Conservation (phyloP, 2,888 invertebrate genomes). For the Gibbula magus region DNA sequence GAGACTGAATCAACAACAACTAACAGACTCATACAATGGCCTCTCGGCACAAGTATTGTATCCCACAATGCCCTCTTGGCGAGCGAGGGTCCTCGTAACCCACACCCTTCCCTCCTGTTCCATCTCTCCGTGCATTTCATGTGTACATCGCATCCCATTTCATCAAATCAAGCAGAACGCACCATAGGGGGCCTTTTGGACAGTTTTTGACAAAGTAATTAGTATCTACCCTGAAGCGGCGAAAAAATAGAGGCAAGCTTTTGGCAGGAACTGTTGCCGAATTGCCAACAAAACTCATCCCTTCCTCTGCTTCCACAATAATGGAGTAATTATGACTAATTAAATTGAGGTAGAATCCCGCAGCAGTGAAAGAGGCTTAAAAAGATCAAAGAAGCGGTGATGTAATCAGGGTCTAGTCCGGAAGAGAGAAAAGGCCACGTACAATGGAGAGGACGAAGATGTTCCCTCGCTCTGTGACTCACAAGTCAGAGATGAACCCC, state of each 20-base stretch:
- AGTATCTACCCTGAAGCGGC: slow-evolving; percentile 17
- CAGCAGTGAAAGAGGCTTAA: slow-evolving; percentile 14
- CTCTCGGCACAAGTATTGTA: too few relatives aligned
- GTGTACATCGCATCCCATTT: too few relatives aligned
- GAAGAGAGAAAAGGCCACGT: not conserved
- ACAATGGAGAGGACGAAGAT: not conserved
- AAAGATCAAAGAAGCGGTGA: slow-evolving; percentile 18
- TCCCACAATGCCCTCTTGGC: too few relatives aligned
- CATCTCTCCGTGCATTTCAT: too few relatives aligned
- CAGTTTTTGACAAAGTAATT: slow-evolving; percentile 21
- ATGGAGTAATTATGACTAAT: slow-evolving; percentile 21
- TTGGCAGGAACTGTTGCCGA: slow-evolving; percentile 20
- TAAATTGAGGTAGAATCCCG: slow-evolving; percentile 16
- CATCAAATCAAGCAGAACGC: too few relatives aligned
- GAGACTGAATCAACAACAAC: too few relatives aligned
- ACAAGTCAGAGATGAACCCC: not conserved
- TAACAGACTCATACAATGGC: too few relatives aligned
- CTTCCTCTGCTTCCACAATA: slow-evolving; percentile 17
- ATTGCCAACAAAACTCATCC: slow-evolving; percentile 9
- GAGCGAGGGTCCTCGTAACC: too few relatives aligned
- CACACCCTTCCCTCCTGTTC: too few relatives aligned
- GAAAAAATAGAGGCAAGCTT: slow-evolving; percentile 19
- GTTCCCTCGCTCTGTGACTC: not conserved
- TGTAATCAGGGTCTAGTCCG: slow-evolving; percentile 10
- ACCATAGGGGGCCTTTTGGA: slow-evolving; percentile 8